Percentiles rank a stretch among this genome's conserved stretches.
phyloP scores from a whole-genome alignment of 2,888 invertebrate genomes.

The Amphipyra berbera region DNA sequence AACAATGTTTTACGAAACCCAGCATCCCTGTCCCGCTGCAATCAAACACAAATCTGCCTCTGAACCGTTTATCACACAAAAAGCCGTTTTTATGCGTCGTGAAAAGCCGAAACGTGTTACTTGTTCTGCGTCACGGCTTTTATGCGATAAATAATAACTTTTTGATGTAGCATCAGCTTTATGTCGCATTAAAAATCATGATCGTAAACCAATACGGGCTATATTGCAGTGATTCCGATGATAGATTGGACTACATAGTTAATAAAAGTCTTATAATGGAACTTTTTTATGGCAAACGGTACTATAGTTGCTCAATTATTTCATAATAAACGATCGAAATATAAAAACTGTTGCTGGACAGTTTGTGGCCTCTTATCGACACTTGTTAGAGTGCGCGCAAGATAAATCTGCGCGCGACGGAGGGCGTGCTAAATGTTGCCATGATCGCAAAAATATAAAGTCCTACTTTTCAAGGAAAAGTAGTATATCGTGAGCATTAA shows the following conservation, averaged over 20 bases:
- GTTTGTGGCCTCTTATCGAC: not conserved
- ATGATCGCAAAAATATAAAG: no score
- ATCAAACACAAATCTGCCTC: conserved; percentile 47
- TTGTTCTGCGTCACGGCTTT: conserved; percentile 81
- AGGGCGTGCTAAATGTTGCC: no score
- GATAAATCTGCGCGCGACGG: no score
- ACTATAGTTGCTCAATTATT: conserved; percentile 8
- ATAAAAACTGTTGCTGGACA: conserved; percentile 9
- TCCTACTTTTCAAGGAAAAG: no score
- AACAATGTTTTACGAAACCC: conserved; percentile 1
- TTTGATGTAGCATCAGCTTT: conserved; percentile 78
- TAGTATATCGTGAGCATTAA: no score
- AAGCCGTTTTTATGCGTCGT: conserved; percentile 70
- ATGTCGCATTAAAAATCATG: conserved; percentile 70
- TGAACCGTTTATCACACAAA: conserved; percentile 52
- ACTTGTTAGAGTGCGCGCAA: no score
- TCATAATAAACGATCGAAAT: not conserved
- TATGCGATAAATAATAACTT: conserved; percentile 82
- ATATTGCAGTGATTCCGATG: conserved; percentile 62
- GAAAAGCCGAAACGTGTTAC: conserved; percentile 72
- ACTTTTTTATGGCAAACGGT: conserved; percentile 12
- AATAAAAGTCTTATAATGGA: conserved; percentile 25
- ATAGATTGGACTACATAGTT: conserved; percentile 48
- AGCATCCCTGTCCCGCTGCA: conserved; percentile 4
- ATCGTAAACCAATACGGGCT: conserved; percentile 64